These are phyloP conservation scores for Cnemophilus loriae DNA, from an alignment of 2,113 vertebrate genomes.

Conservation along the genomic window DNA sequence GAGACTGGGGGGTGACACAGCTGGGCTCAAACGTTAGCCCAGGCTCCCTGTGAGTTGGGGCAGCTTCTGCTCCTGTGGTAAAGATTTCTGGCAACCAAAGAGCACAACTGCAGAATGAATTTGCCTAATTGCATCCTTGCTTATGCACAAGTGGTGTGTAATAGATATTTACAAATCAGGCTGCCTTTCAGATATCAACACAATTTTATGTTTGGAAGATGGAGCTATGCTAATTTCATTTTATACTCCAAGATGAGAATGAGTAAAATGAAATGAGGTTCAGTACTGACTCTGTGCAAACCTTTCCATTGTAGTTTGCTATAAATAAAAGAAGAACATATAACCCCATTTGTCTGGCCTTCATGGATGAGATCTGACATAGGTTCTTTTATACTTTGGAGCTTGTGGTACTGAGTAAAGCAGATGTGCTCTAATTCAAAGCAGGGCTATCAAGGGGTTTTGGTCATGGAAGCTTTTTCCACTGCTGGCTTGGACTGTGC, in stretches of 20 bases:
- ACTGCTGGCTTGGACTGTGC: not conserved
- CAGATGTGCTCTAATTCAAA: not conserved
- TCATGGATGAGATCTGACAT: conserved; percentile 31
- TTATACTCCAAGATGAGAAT: conserved; percentile 10
- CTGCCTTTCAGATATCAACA: conserved; percentile 33
- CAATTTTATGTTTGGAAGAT: not conserved
- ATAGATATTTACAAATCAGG: conserved; percentile 65
- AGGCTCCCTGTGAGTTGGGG: not conserved
- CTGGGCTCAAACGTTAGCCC: not conserved
- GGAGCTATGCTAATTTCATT: conserved; percentile 13
- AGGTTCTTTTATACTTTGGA: not conserved
- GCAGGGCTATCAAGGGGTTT: not conserved
- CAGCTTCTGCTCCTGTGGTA: not conserved
- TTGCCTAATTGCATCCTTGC: conserved; percentile 59
- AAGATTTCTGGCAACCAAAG: conserved; percentile 29
- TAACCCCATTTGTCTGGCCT: not conserved
- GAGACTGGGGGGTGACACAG: not conserved
- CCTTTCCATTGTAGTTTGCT: not conserved
- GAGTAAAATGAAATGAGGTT: not conserved
- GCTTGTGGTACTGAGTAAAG: conserved; percentile 31
- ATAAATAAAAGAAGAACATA: not conserved
- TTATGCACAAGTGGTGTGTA: conserved; percentile 46
- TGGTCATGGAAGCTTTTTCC: conserved; percentile 1
- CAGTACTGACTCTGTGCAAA: not conserved
- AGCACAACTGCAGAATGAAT: not conserved